Evolutionary conservation across 2,113 vertebrate genomes (phyloP).

Genomic region (Chaetodon auriga): DNA sequence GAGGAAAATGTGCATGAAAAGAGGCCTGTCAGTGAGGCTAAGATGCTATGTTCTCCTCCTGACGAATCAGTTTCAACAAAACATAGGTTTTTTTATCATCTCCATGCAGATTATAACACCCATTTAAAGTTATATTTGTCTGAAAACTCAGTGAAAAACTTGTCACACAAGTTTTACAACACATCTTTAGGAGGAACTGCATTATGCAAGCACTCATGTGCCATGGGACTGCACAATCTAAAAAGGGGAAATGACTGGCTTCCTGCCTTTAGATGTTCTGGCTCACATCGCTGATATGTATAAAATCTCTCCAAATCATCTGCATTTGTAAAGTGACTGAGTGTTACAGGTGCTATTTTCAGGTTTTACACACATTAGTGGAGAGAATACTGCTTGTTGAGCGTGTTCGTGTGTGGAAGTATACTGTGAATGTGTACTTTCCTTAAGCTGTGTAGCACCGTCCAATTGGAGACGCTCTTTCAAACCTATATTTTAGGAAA

Average conservation of each 20-base stretch:
- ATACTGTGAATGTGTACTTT: not conserved
- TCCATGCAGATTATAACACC: not conserved
- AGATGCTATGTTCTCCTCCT: not conserved
- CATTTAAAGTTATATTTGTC: not conserved
- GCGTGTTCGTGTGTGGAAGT: not conserved
- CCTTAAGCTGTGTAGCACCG: not conserved
- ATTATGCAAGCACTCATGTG: not conserved
- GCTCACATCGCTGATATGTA: not conserved
- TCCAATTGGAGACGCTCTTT: not conserved
- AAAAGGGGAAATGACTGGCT: conserved; percentile 25
- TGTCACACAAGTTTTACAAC: not conserved
- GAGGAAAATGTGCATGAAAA: conserved; percentile 6
- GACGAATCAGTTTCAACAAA: not conserved
- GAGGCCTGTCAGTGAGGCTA: not conserved
- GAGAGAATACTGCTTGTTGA: not conserved
- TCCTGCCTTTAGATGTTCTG: conserved; percentile 25
- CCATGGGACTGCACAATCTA: conserved; percentile 9
- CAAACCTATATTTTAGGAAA: conserved; percentile 20
- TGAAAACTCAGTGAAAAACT: not conserved
- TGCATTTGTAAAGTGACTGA: not conserved
- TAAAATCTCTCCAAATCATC: not conserved
- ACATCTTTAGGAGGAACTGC: not conserved
- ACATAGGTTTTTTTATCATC: not conserved
- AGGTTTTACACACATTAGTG: not conserved
- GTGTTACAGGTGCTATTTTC: not conserved